Evolutionary conservation across 2,797 vertebrate genomes (phyloP).

Genomic region (Lagorchestes hirsutus): DNA sequence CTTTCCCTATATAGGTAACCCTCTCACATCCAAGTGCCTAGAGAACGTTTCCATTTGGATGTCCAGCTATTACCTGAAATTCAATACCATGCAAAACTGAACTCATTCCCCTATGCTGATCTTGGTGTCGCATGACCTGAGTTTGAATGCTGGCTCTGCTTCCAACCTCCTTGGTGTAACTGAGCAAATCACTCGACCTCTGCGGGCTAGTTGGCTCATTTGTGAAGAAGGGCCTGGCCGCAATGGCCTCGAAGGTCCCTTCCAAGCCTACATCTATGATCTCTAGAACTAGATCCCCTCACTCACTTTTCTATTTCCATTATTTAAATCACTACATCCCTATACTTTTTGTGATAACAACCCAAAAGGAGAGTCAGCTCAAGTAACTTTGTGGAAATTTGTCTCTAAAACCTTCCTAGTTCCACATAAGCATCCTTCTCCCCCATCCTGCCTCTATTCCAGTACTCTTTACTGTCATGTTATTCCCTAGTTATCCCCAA

Average conservation of each 20-base stretch:
- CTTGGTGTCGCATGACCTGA: neutral
- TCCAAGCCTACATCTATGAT: neutral
- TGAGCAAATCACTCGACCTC: neutral
- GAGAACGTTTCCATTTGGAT: neutral
- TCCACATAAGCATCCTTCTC: neutral
- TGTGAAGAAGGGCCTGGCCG: neutral
- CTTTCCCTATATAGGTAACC: neutral
- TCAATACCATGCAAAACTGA: neutral
- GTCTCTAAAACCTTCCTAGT: neutral
- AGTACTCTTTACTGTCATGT: neutral
- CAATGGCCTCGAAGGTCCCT: neutral
- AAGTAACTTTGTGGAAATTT: neutral
- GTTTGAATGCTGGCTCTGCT: neutral
- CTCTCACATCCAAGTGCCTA: neutral
- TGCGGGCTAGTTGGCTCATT: neutral
- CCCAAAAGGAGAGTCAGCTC: neutral
- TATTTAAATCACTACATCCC: neutral
- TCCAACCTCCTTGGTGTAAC: neutral
- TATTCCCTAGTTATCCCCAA: neutral
- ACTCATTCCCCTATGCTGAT: neutral
- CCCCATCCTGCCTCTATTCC: neutral
- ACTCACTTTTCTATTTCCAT: neutral
- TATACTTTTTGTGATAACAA: neutral
- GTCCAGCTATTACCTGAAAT: neutral
- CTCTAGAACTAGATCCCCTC: neutral